Base-by-base conservation (phyloP, 2,113 vertebrate genomes). In the Ptilonorhynchus violaceus region DNA sequence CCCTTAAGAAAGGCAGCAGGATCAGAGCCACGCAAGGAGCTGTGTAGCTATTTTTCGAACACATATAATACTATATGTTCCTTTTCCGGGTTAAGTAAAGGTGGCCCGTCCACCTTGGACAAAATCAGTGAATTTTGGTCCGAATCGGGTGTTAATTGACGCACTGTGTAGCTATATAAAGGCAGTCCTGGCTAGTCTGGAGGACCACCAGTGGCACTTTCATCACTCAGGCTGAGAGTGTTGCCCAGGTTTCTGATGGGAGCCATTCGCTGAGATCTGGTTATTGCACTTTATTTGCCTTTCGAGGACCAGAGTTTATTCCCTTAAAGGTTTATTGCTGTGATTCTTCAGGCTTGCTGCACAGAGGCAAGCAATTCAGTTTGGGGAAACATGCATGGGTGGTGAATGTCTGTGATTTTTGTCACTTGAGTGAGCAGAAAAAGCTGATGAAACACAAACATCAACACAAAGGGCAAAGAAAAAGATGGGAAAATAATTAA, bases 121-220 rank as follows among this genome's bases (percentile, higher is more conserved):
- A 52, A 52, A 52, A 27, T 15, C 15, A 25, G 50, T 52, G 15
- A 24, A 52, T n/a, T n/a, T n/a, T n/a, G n/a, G n/a, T n/a, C n/a
- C n/a, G n/a, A n/a, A n/a, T n/a, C n/a, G n/a, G n/a, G n/a, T n/a
- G n/a, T n/a, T n/a, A n/a, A n/a, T n/a, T n/a, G n/a, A n/a, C n/a
- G n/a, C n/a, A n/a, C 63, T 46, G 37, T 46, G 15, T 5, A 24
- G 62, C 39, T 53, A 13, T 0, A 0, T 11, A 37, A 9, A 28
- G 46, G 46, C 37, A 49, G 55, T 30, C 23, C 85, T 39, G 11
- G 20, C 39, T 28, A 2, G 18, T 52, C 50, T 37, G 46, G 20
- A 27, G 47, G 47, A 66, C 17, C 10, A 59, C 22, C 70, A 73
- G 31, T 1, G 0, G 44, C 55, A 24, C 31, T 52, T 25, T 13